phyloP scores from a whole-genome alignment of 2,888 invertebrate genomes.

The Ormyrus nitidulus region DNA sequence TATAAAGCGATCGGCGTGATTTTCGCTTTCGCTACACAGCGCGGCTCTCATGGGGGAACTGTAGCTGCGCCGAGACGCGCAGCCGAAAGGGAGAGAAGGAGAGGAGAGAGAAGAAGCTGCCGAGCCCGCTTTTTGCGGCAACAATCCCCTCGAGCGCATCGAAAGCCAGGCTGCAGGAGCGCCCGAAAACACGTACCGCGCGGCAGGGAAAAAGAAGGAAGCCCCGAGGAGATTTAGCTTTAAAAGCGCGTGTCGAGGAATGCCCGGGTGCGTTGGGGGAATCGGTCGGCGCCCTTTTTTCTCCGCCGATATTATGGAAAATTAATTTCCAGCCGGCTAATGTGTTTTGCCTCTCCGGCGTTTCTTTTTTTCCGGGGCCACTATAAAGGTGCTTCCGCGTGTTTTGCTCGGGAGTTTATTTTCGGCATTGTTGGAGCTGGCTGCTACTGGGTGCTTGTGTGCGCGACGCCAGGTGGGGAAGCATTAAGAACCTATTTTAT shows the following conservation, averaged over 20 bases:
- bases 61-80: background rate
- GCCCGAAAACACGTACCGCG: conserved; percentile 8
- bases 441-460: background rate
- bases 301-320: conserved; percentile 21
- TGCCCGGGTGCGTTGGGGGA: background rate
- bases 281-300: background rate
- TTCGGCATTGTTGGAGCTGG: conserved; percentile 27
- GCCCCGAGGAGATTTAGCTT: background rate
- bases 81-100: background rate
- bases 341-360: conserved; percentile 32
- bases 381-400: conserved; percentile 29
- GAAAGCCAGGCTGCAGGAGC: background rate
- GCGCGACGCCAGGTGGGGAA: background rate
- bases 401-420: conserved; percentile 51
- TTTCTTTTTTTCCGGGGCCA: background rate
- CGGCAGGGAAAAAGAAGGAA: background rate
- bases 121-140: background rate
- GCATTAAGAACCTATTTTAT: conserved; percentile 48
- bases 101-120: background rate
- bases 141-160: conserved; percentile 12
- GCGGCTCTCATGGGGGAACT: background rate
- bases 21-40: conserved; percentile 25
- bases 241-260: background rate
- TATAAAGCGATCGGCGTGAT: conserved; percentile 46
- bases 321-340: conserved; percentile 42